These are phyloP conservation scores for Tuta absoluta DNA, from an alignment of 2,888 invertebrate species.

Conservation along the genomic window DNA sequence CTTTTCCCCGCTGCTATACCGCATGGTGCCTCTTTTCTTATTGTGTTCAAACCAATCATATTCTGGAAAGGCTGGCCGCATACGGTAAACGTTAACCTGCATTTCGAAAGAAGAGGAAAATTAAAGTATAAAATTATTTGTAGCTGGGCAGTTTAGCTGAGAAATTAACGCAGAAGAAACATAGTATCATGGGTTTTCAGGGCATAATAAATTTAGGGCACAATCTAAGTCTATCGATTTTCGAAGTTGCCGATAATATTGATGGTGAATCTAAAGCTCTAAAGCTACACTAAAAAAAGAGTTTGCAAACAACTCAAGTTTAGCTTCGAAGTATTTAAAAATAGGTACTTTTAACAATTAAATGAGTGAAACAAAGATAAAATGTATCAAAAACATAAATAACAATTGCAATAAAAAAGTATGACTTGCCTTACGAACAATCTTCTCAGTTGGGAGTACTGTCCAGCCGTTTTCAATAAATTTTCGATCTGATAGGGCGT, in stretches of 20 bases:
- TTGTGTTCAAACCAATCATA: slow-evolving; percentile 55
- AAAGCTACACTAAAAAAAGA: too few relatives aligned
- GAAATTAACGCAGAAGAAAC: too few relatives aligned
- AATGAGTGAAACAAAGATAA: too few relatives aligned
- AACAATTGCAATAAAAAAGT: neutral
- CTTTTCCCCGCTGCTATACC: slow-evolving; percentile 51
- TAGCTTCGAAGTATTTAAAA: too few relatives aligned
- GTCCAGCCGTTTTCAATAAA: slow-evolving; percentile 23
- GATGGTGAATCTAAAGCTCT: too few relatives aligned
- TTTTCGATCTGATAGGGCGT: slow-evolving; percentile 15
- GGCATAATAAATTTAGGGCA: slow-evolving; percentile 41
- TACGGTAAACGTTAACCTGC: slow-evolving; percentile 61
- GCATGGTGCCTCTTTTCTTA: slow-evolving; percentile 36
- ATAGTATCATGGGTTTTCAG: slow-evolving; percentile 42
- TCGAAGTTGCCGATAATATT: too few relatives aligned
- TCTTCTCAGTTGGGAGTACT: neutral
- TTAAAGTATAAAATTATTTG: neutral
- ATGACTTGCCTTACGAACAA: slow-evolving; percentile 12
- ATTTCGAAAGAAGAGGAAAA: slow-evolving; percentile 26
- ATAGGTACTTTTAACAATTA: too few relatives aligned
- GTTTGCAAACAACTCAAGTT: too few relatives aligned
- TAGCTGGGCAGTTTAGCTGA: slow-evolving; percentile 46
- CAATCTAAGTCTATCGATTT: too few relatives aligned
- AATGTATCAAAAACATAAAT: too few relatives aligned
- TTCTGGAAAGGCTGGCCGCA: slow-evolving; percentile 47